Percentiles rank a stretch among this genome's conserved stretches.
These are phyloP conservation scores for Danio kyathit DNA, from an alignment of 2,797 vertebrate genomes.

Conservation along the genomic window DNA sequence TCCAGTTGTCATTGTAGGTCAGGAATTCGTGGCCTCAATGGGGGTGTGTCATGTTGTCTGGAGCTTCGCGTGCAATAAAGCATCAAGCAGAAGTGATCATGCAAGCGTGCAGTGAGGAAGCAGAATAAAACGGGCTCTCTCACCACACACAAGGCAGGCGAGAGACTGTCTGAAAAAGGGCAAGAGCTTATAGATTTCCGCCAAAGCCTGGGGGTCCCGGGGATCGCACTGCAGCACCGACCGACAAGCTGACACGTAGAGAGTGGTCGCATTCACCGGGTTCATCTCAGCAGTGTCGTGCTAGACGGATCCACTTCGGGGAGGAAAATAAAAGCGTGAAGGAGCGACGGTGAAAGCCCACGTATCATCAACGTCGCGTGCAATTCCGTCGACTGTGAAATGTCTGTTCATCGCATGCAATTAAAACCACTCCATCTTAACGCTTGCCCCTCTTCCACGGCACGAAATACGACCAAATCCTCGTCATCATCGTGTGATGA, in stretches of 20 bases:
- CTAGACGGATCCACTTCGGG: constrained; percentile 77
- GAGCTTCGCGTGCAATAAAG: constrained; percentile 1
- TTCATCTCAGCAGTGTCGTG: constrained; percentile 93
- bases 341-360: constrained; percentile 54
- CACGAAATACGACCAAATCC: constrained; percentile 64
- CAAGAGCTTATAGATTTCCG: constrained; percentile 94
- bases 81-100: constrained; percentile 1
- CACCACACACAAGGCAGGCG: constrained; percentile 96
- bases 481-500: constrained; percentile 48
- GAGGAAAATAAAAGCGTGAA: constrained; percentile 61
- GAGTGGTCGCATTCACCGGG: constrained; percentile 98
- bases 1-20: constrained; percentile 29
- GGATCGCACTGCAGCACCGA: constrained; percentile 98
- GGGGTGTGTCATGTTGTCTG: constrained; percentile 53
- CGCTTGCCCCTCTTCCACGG: constrained; percentile 67
- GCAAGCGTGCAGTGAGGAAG: constrained; percentile 22
- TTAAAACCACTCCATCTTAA: constrained; percentile 55
- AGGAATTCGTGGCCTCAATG: constrained; percentile 27
- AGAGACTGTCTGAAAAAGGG: constrained; percentile 98
- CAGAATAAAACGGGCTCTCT: constrained; percentile 70
- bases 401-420: constrained; percentile 58
- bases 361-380: constrained; percentile 53
- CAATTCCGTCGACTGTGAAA: constrained; percentile 60
- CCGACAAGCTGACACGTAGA: constrained; percentile 97
- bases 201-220: constrained; percentile 92